Evolutionary conservation across 2,797 vertebrate genomes (phyloP).

Genomic region (Morus bassanus): DNA sequence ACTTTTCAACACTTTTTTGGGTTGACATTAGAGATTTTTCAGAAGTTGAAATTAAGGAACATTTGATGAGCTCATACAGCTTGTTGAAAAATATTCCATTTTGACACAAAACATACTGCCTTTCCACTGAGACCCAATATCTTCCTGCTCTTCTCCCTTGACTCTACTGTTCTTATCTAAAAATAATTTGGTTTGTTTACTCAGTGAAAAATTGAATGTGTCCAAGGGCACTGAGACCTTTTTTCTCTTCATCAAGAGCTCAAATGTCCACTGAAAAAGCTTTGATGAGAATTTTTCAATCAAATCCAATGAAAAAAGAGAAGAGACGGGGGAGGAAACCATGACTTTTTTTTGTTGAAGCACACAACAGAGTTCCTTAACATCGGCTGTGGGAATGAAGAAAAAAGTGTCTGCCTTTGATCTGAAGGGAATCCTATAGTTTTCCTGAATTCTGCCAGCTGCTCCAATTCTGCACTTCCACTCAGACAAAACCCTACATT

Average conservation of each 20-base stretch:
- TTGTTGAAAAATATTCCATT: conserved; percentile 14
- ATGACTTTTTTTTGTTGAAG: background rate
- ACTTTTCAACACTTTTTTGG: background rate
- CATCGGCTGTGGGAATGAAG: background rate
- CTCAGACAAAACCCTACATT: conserved; percentile 44
- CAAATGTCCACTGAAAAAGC: conserved; percentile 3
- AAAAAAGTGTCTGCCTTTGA: conserved; percentile 38
- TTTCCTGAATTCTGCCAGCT: conserved; percentile 51
- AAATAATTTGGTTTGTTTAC: conserved; percentile 52
- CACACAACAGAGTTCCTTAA: background rate
- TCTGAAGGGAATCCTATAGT: conserved; percentile 28
- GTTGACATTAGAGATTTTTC: conserved; percentile 1
- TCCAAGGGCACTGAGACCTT: background rate
- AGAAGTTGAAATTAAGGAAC: background rate
- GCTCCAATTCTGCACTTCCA: conserved; percentile 22
- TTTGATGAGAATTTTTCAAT: conserved; percentile 49
- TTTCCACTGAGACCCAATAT: background rate
- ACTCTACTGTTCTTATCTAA: conserved; percentile 4
- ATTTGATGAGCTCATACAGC: background rate
- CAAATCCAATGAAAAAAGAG: background rate
- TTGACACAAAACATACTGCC: conserved; percentile 3
- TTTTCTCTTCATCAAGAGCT: conserved; percentile 7
- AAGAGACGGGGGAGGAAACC: background rate
- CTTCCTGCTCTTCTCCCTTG: background rate
- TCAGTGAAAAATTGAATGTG: conserved; percentile 36